Evolutionary conservation across 2,888 invertebrate genomes (phyloP).

Genomic region (Rhamphomyia laevipes): DNA sequence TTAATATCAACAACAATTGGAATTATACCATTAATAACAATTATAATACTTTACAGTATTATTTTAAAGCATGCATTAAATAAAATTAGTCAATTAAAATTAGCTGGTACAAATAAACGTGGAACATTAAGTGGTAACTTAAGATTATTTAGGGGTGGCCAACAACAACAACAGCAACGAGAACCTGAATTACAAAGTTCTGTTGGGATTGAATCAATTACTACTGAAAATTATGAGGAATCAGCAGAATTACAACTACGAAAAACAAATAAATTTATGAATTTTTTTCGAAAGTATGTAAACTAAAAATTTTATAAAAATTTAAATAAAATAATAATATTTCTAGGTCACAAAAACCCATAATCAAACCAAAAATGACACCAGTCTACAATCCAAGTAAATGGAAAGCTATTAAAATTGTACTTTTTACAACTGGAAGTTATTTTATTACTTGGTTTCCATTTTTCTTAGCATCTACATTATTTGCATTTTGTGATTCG

Average conservation of each 20-base stretch:
- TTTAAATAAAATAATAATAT: background rate
- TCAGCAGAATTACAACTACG: background rate
- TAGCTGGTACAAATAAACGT: slow-evolving; percentile 33
- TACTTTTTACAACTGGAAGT: slow-evolving; percentile 48
- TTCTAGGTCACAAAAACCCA: slow-evolving; percentile 12
- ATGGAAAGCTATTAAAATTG: slow-evolving; percentile 51
- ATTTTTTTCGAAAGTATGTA: slow-evolving; percentile 14
- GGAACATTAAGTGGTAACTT: slow-evolving; percentile 28
- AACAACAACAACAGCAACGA: background rate
- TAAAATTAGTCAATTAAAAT: slow-evolving; percentile 40
- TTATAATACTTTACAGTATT: slow-evolving; percentile 43
- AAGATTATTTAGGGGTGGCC: slow-evolving; percentile 23
- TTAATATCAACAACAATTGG: slow-evolving; percentile 45
- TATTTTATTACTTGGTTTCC: slow-evolving; percentile 51
- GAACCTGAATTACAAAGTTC: background rate
- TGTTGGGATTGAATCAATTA: background rate
- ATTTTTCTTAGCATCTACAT: slow-evolving; percentile 45
- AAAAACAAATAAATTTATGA: background rate
- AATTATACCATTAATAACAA: slow-evolving; percentile 39
- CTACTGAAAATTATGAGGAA: too few relatives aligned
- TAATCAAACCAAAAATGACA: slow-evolving; percentile 11
- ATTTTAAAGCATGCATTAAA: slow-evolving; percentile 46
- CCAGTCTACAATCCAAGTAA: slow-evolving; percentile 38
- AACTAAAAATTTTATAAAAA: background rate
- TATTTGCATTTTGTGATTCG: slow-evolving; percentile 44